Evolutionary conservation across 2,888 invertebrate species (phyloP).

Genomic region (Drosophila putrida): DNA sequence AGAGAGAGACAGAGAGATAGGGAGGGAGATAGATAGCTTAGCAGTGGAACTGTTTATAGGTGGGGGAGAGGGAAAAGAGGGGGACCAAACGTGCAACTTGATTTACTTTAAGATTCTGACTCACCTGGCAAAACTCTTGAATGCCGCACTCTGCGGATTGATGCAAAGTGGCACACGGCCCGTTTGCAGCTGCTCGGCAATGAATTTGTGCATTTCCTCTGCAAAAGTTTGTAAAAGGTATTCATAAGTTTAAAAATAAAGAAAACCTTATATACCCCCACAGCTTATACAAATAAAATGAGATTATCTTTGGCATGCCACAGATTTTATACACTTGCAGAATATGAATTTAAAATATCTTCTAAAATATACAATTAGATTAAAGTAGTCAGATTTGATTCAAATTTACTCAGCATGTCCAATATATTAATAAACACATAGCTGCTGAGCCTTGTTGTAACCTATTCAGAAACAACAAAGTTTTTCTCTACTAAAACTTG

Average conservation of each 20-base stretch:
- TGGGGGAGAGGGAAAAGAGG: neutral
- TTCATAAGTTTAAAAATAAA: conserved; percentile 1
- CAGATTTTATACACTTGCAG: neutral
- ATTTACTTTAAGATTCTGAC: conserved; percentile 71
- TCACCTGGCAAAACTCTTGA: conserved; percentile 99
- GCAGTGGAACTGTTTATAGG: conserved; percentile 7
- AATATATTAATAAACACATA: no score
- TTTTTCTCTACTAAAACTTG: no score
- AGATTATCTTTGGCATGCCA: neutral
- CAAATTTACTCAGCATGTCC: no score
- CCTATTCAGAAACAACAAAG: no score
- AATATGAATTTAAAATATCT: neutral
- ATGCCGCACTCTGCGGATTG: conserved; percentile 99
- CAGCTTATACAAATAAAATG: neutral
- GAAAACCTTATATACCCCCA: neutral
- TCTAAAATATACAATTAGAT: no score
- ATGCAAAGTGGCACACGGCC: conserved; percentile 99
- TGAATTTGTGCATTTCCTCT: conserved; percentile 99
- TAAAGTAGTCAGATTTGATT: neutral
- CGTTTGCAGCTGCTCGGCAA: conserved; percentile 97
- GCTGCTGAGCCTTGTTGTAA: no score
- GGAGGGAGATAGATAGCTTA: conserved; percentile 13
- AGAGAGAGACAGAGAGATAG: conserved; percentile 12
- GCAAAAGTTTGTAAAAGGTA: conserved; percentile 83
- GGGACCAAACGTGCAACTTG: conserved; percentile 17